These are phyloP conservation scores for Hoplias malabaricus DNA, from an alignment of 2,113 vertebrate genomes.

Conservation along the genomic window DNA sequence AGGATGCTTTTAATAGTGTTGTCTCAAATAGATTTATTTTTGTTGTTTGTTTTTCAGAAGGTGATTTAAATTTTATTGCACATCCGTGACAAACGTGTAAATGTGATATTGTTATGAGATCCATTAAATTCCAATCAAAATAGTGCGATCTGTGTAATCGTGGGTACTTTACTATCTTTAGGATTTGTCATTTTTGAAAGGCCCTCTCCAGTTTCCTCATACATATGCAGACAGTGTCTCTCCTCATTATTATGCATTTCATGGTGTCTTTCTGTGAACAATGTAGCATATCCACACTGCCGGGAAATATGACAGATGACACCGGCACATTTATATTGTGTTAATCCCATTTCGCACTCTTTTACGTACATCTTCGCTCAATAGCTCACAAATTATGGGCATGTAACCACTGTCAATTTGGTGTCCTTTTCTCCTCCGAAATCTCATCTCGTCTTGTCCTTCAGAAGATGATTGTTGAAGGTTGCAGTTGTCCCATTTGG, in stretches of 20 bases:
- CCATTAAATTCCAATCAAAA: no score
- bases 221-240: not conserved
- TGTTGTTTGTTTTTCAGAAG: no score
- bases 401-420: not conserved
- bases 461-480: not conserved
- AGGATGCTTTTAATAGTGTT: no score
- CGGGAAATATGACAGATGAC: not conserved
- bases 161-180: not conserved
- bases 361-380: not conserved
- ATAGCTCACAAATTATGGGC: not conserved
- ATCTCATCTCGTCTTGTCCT: not conserved
- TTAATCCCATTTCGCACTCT: constrained; percentile 11
- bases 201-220: not conserved
- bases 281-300: not conserved
- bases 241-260: constrained; percentile 4
- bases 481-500: not conserved
- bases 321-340: constrained; percentile 1
- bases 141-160: not conserved
- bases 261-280: not conserved
- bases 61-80: no score
- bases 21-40: no score
- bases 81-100: no score
- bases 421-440: not conserved
- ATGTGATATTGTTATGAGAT: no score
- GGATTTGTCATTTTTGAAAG: not conserved